Base-by-base conservation (phyloP, 2,113 vertebrate species). In the Salvelinus sp. region DNA sequence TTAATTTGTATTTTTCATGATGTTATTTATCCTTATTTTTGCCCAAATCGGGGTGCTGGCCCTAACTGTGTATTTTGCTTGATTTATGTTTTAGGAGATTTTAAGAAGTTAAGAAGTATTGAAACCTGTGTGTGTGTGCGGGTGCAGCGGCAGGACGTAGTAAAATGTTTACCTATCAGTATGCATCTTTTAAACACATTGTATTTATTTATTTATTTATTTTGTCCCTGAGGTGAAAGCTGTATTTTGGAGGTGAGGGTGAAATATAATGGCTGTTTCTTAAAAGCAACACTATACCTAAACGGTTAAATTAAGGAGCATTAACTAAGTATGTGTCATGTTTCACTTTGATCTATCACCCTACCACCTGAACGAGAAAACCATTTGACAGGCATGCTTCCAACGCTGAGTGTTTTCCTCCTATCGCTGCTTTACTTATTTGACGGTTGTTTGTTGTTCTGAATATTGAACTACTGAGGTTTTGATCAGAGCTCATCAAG, bases 181-280 rank as follows among this genome's bases (percentile, higher is more conserved):
- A 93, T 91, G 91, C 93, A 92, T 91, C 91, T 91, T 91, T 91
- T 88, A 91, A 54, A 54, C 91, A 91, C 90, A 92, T 90, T 90
- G 88, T 91, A 90, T 90, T 88, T 93, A 94, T 94, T 94, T 93
- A 94, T 94, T 94, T 94, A 94, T 94, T 94, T 92, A 92, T 93
- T 93, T 74, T 88, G 89, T 91, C 85, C 88, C 89, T 89, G 84
- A 88, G 83, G 86, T 87, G 79, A 89, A 86, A 90, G 82, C 63
- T 54, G 47, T 33, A 28, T 25, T 20, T 44, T 4, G 63, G 30
- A 23, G 63, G 57, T 60, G 3, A 30, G 5, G 90, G 75, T 85
- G 86, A 85, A 84, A 85, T 86, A 83, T 84, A 85, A 91, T 87
- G 47, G 72, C 60, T 75, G 72, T 79, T 66, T 87, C 87, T 91